Evolutionary conservation across 2,888 invertebrate genomes (phyloP), one percentile per base, ranked within the genome.

Genomic region (Agonopterix alstromeriana): DNA sequence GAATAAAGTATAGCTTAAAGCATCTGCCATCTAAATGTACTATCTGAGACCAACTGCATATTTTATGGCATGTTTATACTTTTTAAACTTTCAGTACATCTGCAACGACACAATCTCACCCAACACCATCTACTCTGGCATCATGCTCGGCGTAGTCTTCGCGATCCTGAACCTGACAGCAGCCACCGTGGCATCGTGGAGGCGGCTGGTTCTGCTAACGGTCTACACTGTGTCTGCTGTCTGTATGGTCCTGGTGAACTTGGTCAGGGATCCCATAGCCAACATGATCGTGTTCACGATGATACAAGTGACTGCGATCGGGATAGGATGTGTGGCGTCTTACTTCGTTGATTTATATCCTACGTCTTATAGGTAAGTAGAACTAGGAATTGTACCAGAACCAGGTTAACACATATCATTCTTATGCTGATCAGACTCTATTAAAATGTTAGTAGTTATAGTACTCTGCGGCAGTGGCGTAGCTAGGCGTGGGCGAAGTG

Each of bases 121-220:
- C 0, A 75, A 76, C 45, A 91, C 92, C 0, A 91, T 93, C 41
- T 76, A 89, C 55, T 90, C 91, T 42, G 90, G 93, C 4, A 77
- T 93, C 10, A 66, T 85, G 1, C 90, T 92, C 56, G 93, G 93
- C 0, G 63, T 83, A 0, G 84, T 90, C 43, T 91, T 91, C 53
- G 77, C 91, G 0, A 10, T 89, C 0, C 79, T 91, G 10, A 93
- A 91, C 57, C 55, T 92, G 1, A 47, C 83, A 0, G 53, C 67
- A 1, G 56, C 73, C 2, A 66, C 51, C 84, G 87, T 61, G 76
- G 92, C 58, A 70, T 80, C 61, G 59, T 90, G 47, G 81, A 89
- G 91, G 17, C 87, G 90, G 47, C 72, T 80, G 53, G 65, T 91
- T 2, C 63, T 91, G 14, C 61, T 90, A 61, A 51, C 58, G 53